Base-by-base conservation (phyloP, 2,113 vertebrate species). In the Hydrolagus affinis region DNA sequence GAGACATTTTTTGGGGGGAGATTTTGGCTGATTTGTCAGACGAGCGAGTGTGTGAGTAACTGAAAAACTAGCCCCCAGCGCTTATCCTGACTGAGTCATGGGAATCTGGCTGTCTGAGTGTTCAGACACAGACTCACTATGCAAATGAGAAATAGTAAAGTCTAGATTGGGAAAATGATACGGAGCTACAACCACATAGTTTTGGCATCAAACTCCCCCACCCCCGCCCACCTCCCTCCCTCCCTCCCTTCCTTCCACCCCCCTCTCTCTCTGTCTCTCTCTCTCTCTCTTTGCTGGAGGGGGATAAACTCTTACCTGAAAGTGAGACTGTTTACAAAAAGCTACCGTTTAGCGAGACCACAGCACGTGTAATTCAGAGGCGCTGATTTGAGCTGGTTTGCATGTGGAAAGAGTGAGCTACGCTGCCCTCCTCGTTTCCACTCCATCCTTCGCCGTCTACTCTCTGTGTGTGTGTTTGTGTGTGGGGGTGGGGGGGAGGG, bases 91-190 rank as follows among this genome's bases (percentile, higher is more conserved):
- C 14, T 83, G 78, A 66, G 14, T 68, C 62, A 66, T 11, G 62
- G 32, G 62, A 32, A 83, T 83, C 30, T 32, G 78, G 60, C 78
- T 66, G 32, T 23, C 78, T 32, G 17, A 6, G 11, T 83, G 62
- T 83, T 64, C 62, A 83, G 78, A 83, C 78, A 83, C 78, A 83
- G 25, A 44, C 44, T 44, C 44, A 6, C 44, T 83, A 83, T 83
- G 60, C 28, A 83, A 83, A 83, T 83, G 64, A 83, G 32, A 83
- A 80, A 80, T 80, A 80, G 77, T 60, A 25, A 32, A 66, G 78
- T 83, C 78, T 83, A 83, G 78, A 83, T 83, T 83, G 62, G 44
- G 60, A 30, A 30, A 60, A 15, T 83, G 78, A 83, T 83, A 83
- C 32, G 59, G 66, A 83, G 23, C 78, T 25, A 21, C 59, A 15